Evolutionary conservation across 2,888 invertebrate species (phyloP), one percentile per base, ranked within the genome.

Genomic region (Ornithoptera alexandrae): DNA sequence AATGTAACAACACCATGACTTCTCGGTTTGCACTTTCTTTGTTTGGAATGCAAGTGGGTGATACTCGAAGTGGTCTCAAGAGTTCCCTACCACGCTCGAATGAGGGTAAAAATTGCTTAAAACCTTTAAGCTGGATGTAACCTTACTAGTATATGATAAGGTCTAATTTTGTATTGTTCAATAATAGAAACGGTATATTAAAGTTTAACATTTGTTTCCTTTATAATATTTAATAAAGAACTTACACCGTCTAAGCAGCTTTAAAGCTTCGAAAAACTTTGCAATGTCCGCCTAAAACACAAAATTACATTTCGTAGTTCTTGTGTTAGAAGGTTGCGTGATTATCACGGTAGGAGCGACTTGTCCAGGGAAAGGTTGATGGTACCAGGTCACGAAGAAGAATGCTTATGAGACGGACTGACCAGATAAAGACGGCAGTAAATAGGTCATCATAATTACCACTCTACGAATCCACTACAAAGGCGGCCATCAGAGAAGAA

Each of bases 41-140:
- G 56, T 56, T 56, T 56, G 18, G 20, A 56, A 56, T 56, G 56
- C 56, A 56, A 56, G 56, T 56, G 20, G 56, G 56, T 56, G 56
- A 56, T 56, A 56, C n/a, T 20, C 56, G 56, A 15, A 56, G 56
- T 20, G 20, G 56, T 56, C 56, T 56, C 56, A 56, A 56, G 56
- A n/a, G 56, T 20, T 56, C n/a, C 56, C 0, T 20, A 56, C 20
- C 56, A 2, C 56, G 15, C 56, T 56, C n/a, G n/a, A 56, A 56
- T 56, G 20, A 20, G n/a, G 56, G 56, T 56, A 7, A 20, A 56
- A 20, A 10, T 20, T n/a, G 20, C 20, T 56, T n/a, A 1, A 20
- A 7, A 1, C 1, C 8, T 2, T 10, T 10, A 56, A 20, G 1
- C 56, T 56, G n/a, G n/a, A 56, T 56, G 56, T 10, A 7, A 5